These are phyloP conservation scores for Danio jaintianensis DNA, from an alignment of 2,797 vertebrate genomes.

Conservation along the genomic window DNA sequence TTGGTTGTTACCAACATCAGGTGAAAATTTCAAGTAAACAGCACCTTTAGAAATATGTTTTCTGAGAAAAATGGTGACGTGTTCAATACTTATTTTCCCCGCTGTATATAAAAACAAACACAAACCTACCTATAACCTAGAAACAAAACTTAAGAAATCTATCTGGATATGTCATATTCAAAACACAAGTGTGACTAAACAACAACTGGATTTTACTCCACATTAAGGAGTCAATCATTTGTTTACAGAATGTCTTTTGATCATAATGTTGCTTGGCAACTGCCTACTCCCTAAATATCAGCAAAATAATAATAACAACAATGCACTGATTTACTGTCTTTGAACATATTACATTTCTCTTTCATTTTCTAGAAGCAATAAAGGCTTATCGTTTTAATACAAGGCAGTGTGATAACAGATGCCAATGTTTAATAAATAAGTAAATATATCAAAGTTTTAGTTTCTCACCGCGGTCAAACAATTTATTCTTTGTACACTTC, in stretches of 20 bases:
- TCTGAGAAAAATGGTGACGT: too few relatives aligned
- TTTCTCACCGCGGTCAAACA: not conserved
- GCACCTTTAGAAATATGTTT: too few relatives aligned
- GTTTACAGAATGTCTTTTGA: not conserved
- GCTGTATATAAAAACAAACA: too few relatives aligned
- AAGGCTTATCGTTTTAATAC: not conserved
- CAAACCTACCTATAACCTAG: not conserved
- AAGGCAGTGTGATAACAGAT: not conserved
- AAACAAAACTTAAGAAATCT: not conserved
- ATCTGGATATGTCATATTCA: not conserved
- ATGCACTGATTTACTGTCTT: not conserved
- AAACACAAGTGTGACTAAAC: not conserved
- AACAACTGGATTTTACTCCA: not conserved
- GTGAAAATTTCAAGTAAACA: too few relatives aligned
- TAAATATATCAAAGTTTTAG: not conserved
- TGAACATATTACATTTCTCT: not conserved
- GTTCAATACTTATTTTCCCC: too few relatives aligned
- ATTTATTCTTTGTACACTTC: not conserved
- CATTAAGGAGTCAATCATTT: not conserved
- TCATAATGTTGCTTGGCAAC: not conserved
- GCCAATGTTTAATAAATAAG: not conserved
- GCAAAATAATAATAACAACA: not conserved
- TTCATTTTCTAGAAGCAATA: slow-evolving; percentile 1
- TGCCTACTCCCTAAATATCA: not conserved
- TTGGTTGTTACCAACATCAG: too few relatives aligned